Evolutionary conservation across 2,888 invertebrate genomes (phyloP).

Genomic region (Drepana falcataria): DNA sequence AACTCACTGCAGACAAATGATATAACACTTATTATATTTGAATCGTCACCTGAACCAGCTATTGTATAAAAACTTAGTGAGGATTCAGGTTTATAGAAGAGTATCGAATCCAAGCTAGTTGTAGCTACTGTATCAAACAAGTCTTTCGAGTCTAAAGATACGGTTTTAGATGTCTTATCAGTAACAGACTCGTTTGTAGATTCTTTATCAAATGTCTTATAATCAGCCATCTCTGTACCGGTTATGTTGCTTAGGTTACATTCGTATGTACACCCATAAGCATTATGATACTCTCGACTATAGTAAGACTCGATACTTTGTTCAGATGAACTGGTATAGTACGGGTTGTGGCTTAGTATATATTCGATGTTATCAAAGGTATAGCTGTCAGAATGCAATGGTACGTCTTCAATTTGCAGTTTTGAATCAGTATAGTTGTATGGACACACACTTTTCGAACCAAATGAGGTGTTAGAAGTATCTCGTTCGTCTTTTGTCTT

Average conservation of each 20-base stretch:
- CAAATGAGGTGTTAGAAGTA: background rate
- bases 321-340: background rate
- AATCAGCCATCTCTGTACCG: background rate
- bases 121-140: background rate
- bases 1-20: slow-evolving; percentile 26
- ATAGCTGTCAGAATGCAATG: background rate
- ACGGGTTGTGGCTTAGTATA: background rate
- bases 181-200: background rate
- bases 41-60: slow-evolving; percentile 13
- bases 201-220: background rate
- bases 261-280: background rate
- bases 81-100: slow-evolving; percentile 31
- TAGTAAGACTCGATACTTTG: background rate
- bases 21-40: slow-evolving; percentile 24
- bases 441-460: background rate
- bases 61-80: slow-evolving; percentile 29
- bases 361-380: background rate
- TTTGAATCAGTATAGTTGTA: background rate
- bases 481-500: background rate
- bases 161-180: background rate
- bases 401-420: too few relatives aligned
- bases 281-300: background rate
- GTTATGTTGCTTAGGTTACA: background rate
- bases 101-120: slow-evolving; percentile 29
- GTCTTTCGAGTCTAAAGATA: background rate